A percentile compares a stretch with the other conserved stretches of the same genome.
These are phyloP conservation scores for Indicator indicator DNA, from an alignment of 2,113 vertebrate genomes.

Conservation along the genomic window DNA sequence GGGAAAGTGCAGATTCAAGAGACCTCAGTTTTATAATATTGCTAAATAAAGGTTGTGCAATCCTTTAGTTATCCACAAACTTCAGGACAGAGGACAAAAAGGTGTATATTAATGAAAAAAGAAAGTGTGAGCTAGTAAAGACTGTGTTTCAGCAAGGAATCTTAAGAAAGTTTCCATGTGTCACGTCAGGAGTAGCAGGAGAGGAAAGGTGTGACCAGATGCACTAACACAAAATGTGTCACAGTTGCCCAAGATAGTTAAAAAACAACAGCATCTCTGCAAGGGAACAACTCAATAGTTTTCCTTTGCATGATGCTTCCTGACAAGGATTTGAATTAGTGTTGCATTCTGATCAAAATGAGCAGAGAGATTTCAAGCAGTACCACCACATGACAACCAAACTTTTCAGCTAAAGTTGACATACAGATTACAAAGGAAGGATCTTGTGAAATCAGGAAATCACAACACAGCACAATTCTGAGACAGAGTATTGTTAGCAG, in stretches of 20 bases:
- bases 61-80: not conserved
- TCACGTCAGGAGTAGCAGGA: not conserved
- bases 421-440: not conserved
- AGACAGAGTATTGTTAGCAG: not conserved
- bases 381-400: not conserved
- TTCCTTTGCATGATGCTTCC: not conserved
- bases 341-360: not conserved
- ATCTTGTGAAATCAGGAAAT: not conserved
- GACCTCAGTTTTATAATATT: not conserved
- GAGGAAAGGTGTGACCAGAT: not conserved
- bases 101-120: not conserved
- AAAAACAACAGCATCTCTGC: not conserved
- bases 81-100: not conserved
- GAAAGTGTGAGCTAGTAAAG: not conserved
- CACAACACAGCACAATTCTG: not conserved
- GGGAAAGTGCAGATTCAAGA: not conserved
- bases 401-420: not conserved
- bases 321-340: not conserved
- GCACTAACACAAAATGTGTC: not conserved
- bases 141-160: not conserved
- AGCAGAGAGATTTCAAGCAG: not conserved
- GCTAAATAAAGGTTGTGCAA: not conserved
- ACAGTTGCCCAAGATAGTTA: not conserved
- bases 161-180: not conserved
- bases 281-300: not conserved